Percentiles rank a stretch among this genome's conserved stretches.
Conservation (phyloP, 2,797 vertebrate species). For the Hemibagrus guttatus region DNA sequence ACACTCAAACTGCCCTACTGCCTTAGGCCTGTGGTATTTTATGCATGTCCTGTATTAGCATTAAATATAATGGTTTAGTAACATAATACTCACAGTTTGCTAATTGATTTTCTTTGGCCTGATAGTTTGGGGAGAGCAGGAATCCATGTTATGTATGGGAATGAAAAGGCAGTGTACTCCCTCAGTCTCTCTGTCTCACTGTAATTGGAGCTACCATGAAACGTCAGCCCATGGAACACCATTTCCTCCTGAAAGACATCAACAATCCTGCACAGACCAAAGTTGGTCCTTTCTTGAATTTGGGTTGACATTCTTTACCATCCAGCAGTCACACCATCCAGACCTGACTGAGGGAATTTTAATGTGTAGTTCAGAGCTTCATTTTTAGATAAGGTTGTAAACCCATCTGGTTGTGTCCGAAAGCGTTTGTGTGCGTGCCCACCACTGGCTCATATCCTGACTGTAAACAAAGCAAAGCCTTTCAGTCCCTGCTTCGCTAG, state of each 20-base stretch:
- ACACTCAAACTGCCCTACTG: slow-evolving; percentile 15
- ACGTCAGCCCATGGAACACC: neutral
- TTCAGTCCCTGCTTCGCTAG: slow-evolving; percentile 42
- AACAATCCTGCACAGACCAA: slow-evolving; percentile 13
- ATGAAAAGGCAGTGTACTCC: slow-evolving; percentile 30
- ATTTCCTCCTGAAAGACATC: neutral
- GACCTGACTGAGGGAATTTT: neutral
- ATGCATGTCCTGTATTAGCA: neutral
- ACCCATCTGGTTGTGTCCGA: slow-evolving; percentile 8
- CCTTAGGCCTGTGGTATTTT: slow-evolving; percentile 18
- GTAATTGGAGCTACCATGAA: slow-evolving; percentile 11
- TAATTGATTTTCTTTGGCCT: slow-evolving; percentile 14
- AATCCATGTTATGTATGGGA: slow-evolving; percentile 45
- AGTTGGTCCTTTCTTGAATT: neutral
- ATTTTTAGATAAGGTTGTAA: slow-evolving; percentile 17
- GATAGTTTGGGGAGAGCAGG: slow-evolving; percentile 13
- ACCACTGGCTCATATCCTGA: slow-evolving; percentile 12
- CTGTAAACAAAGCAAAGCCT: slow-evolving; percentile 51
- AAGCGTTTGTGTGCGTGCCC: neutral
- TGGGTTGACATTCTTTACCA: neutral
- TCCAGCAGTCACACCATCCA: neutral
- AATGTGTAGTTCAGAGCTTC: slow-evolving; percentile 30
- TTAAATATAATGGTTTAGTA: neutral
- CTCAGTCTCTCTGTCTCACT: neutral
- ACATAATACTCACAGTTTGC: neutral